Evolutionary conservation across 2,888 invertebrate species (phyloP), one percentile per base, ranked within the genome.

Genomic region (Apotomis betuletana): DNA sequence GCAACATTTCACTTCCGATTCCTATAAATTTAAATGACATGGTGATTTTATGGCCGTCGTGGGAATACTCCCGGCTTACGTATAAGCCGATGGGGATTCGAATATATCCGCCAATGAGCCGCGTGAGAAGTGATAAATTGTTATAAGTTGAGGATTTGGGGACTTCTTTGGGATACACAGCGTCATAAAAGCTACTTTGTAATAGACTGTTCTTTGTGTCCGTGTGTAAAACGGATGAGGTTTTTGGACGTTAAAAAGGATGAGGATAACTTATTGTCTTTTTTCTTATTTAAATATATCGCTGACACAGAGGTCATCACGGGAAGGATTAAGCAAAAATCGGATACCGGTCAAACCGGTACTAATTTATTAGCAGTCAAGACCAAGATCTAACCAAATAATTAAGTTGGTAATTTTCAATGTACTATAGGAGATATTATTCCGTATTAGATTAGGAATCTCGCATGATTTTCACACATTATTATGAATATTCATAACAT

Each of bases 1-100:
- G 12, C 46, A n/a, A 41, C 44, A 60, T 70, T 61, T 70, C 58
- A 58, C 68, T 72, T 72, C 72, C 68, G 63, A 63, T 67, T 67
- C 36, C 36, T 51, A 51, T 72, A 63, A 72, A 72, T 68, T 68
- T 62, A 63, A 72, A 58, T 68, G 41, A 41, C 67, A 71, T 71
- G 57, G 15, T 68, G 52, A 63, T 72, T 71, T 59, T 49, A 68
- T 59, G 58, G 46, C 13, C 15, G 38, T 44, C 55, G 63, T 63
- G 63, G 68, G 72, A 72, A 68, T 55, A 62, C 44, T 46, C 27
- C 27, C 36, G 58, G 44, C 41, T 63, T 59, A 46, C 10, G 46
- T 54, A 27, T 62, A 67, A 63, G 52, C 67, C 54, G 15, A 13
- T n/a, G 58, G 63, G 72, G 62, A 63, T 63, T 71, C 15, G 5